These are phyloP conservation scores for Monochamus alternatus DNA, from an alignment of 2,888 invertebrate species.

Conservation along the genomic window DNA sequence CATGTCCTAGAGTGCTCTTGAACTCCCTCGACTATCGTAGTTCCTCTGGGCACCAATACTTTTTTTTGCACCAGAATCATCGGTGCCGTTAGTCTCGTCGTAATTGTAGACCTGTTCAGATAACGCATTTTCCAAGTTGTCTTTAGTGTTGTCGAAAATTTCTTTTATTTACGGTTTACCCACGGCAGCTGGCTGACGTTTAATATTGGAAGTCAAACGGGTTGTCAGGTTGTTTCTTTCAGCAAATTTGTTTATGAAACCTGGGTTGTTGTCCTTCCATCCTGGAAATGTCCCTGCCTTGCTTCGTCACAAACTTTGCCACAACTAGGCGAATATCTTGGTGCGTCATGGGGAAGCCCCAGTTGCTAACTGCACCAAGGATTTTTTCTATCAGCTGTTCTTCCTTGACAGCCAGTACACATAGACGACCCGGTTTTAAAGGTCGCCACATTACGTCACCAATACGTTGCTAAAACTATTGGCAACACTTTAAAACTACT, in stretches of 20 bases:
- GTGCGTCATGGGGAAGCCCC: conserved; percentile 38
- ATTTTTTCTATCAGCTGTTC: conserved; percentile 41
- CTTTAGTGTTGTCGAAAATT: too few relatives aligned
- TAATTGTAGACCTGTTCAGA: conserved; percentile 41
- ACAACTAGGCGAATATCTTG: conserved; percentile 38
- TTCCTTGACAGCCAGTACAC: conserved; percentile 37
- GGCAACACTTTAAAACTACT: too few relatives aligned
- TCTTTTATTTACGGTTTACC: not conserved
- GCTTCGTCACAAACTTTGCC: conserved; percentile 40
- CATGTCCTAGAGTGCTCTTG: not conserved
- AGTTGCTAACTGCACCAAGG: conserved; percentile 35
- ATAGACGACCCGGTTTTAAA: conserved; percentile 33
- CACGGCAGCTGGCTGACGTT: conserved; percentile 31
- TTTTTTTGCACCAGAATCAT: not conserved
- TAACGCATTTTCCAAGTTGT: too few relatives aligned
- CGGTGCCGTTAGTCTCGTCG: conserved; percentile 54
- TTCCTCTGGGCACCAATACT: not conserved
- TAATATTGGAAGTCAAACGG: conserved; percentile 38
- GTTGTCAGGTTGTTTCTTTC: conserved; percentile 35
- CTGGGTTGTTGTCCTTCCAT: conserved; percentile 42
- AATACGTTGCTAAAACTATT: too few relatives aligned
- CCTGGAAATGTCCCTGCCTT: conserved; percentile 31
- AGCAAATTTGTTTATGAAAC: conserved; percentile 27
- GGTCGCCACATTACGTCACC: too few relatives aligned
- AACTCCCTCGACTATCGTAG: not conserved